These are phyloP conservation scores for Papilio polyxenes DNA, from an alignment of 1,140 invertebrate genomes.

Conservation along the genomic window DNA sequence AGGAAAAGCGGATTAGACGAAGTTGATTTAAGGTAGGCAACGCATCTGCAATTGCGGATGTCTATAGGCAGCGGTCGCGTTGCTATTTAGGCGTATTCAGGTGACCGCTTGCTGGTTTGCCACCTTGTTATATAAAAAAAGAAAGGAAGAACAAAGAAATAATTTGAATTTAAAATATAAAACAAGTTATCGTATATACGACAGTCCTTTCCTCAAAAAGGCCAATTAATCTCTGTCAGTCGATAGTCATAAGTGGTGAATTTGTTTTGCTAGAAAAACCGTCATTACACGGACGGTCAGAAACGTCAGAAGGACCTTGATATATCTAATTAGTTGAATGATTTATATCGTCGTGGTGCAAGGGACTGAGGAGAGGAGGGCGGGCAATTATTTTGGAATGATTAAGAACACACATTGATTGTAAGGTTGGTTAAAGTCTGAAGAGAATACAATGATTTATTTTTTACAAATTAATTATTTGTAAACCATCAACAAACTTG, in stretches of 20 bases:
- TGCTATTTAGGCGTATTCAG: too few species aligned
- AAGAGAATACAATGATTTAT: conserved; percentile 13
- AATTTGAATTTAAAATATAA: not conserved
- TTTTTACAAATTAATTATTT: not conserved
- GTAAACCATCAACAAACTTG: not conserved
- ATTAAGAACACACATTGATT: conserved; percentile 55
- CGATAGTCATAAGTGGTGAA: conserved; percentile 15
- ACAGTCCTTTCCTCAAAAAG: conserved; percentile 14
- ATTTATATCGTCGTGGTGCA: conserved; percentile 53
- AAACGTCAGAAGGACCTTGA: conserved; percentile 47
- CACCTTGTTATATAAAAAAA: too few species aligned
- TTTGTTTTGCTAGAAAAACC: conserved; percentile 49
- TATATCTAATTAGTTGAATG: conserved; percentile 64
- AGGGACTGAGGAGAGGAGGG: conserved; percentile 43
- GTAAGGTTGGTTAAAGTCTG: conserved; percentile 41
- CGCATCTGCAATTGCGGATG: too few species aligned
- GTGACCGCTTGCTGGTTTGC: too few species aligned
- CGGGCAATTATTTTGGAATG: conserved; percentile 55
- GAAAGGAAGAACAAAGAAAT: not conserved
- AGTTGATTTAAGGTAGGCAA: too few species aligned
- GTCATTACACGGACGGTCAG: conserved; percentile 52
- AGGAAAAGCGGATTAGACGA: too few species aligned
- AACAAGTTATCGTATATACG: not conserved
- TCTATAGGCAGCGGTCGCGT: too few species aligned
- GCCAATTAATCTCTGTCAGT: conserved; percentile 16